Percentiles rank a stretch among this genome's conserved stretches.
phyloP scores from a whole-genome alignment of 1,140 invertebrate genomes.

The Temnothorax nylanderi region DNA sequence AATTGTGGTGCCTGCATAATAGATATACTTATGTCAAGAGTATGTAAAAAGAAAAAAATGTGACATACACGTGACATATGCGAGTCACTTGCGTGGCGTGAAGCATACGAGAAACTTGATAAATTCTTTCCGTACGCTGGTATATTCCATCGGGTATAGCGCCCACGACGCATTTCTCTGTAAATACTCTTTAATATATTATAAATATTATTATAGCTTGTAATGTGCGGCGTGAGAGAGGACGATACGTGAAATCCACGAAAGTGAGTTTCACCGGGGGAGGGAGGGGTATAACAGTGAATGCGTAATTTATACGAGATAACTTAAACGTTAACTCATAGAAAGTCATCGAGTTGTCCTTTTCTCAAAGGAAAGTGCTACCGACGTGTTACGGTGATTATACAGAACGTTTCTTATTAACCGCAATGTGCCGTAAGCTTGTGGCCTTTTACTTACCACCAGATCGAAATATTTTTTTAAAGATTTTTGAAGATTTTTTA shows the following conservation, averaged over 20 bases:
- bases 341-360: neutral
- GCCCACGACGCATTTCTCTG: slow-evolving; percentile 20
- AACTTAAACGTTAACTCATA: slow-evolving; percentile 35
- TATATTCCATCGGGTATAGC: neutral
- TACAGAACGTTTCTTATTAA: slow-evolving; percentile 12
- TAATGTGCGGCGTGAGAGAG: neutral
- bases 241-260: neutral
- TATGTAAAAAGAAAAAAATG: neutral
- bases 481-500: slow-evolving; percentile 18
- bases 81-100: neutral
- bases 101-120: neutral
- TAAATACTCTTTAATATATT: slow-evolving; percentile 48
- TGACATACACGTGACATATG: neutral
- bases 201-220: slow-evolving; percentile 42
- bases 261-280: neutral
- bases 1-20: slow-evolving; percentile 13
- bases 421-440: neutral
- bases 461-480: slow-evolving; percentile 44
- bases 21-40: neutral
- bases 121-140: neutral
- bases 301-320: slow-evolving; percentile 43
- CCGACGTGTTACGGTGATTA: neutral
- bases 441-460: slow-evolving; percentile 72
- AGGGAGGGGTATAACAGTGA: neutral
- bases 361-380: neutral